Percentiles rank a stretch among this genome's conserved stretches.
phyloP scores from a whole-genome alignment of 2,113 vertebrate species.

The Crotalus tigris region DNA sequence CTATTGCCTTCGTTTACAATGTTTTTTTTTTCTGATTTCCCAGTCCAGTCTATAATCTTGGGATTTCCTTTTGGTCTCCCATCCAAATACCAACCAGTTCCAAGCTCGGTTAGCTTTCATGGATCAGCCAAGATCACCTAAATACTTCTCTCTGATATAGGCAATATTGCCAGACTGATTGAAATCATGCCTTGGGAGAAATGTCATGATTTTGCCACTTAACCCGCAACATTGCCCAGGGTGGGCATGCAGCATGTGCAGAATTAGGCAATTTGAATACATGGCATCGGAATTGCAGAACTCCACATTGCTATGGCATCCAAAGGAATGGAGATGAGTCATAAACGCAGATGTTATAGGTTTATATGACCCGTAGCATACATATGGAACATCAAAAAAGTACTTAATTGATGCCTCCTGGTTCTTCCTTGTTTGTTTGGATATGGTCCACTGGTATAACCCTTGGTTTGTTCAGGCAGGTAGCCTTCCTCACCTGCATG shows the following conservation, averaged over 20 bases:
- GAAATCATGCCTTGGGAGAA: not conserved
- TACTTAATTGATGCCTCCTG: no score
- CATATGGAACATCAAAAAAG: not conserved
- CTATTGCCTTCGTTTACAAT: not conserved
- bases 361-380: not conserved
- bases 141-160: not conserved
- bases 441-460: not conserved
- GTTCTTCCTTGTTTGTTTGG: not conserved
- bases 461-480: not conserved
- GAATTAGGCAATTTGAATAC: not conserved
- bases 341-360: not conserved
- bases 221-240: not conserved
- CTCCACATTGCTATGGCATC: not conserved
- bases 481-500: not conserved
- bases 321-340: not conserved
- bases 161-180: not conserved
- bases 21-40: not conserved
- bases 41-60: not conserved
- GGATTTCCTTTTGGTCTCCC: not conserved
- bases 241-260: not conserved
- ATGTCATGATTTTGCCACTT: no score
- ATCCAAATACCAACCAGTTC: not conserved
- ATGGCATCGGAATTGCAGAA: not conserved
- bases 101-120: not conserved
- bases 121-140: not conserved